phyloP scores from a whole-genome alignment of 2,888 invertebrate genomes.

The Pasiphila rectangulata region DNA sequence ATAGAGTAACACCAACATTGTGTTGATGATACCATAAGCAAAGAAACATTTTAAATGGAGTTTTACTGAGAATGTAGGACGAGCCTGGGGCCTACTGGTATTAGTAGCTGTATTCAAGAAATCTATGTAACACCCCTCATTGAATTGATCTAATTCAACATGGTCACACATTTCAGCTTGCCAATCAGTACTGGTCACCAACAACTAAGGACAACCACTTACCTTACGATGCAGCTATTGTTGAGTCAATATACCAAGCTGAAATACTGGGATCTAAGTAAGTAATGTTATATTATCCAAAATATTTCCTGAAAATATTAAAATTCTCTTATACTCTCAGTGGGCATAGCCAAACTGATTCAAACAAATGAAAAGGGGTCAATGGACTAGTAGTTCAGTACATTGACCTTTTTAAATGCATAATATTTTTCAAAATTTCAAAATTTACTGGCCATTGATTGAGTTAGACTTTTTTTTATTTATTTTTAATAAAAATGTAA shows the following conservation, averaged over 20 bases:
- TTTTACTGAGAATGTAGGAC: neutral
- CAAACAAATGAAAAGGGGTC: conserved; percentile 67
- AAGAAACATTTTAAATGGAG: too few species aligned
- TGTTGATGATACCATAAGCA: too few species aligned
- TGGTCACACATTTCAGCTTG: conserved; percentile 84
- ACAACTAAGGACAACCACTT: conserved; percentile 87
- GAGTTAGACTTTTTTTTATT: neutral
- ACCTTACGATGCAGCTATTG: conserved; percentile 87
- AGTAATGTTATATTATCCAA: conserved; percentile 46
- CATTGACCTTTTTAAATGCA: conserved; percentile 58
- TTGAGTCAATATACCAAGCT: conserved; percentile 93
- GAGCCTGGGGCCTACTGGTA: conserved; percentile 63
- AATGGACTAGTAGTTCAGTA: conserved; percentile 64
- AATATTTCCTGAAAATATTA: conserved; percentile 1
- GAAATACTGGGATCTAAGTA: conserved; percentile 92
- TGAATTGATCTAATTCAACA: conserved; percentile 66
- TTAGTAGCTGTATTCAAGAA: conserved; percentile 43
- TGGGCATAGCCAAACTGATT: conserved; percentile 65
- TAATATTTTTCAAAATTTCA: conserved; percentile 46
- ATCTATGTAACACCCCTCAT: conserved; percentile 71
- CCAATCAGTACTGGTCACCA: conserved; percentile 96
- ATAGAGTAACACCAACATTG: too few species aligned
- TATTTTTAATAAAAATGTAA: neutral
- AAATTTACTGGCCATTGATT: conserved; percentile 44
- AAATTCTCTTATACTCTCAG: conserved; percentile 40